phyloP scores from a whole-genome alignment of 2,113 vertebrate genomes.

The Pholis gunnellus region DNA sequence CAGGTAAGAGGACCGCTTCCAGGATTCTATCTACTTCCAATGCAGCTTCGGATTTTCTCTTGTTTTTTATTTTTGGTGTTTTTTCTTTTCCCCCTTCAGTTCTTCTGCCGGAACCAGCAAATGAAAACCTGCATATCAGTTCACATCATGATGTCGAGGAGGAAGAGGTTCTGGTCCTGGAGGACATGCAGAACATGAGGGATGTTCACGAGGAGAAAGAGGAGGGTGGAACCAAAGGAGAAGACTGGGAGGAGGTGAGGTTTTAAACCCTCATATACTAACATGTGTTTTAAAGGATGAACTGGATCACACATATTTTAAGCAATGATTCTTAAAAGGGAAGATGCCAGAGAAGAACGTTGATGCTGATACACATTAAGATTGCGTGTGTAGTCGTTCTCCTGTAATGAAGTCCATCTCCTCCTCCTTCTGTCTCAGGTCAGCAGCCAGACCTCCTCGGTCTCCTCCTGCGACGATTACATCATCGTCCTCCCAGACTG shows the following conservation, averaged over 20 bases:
- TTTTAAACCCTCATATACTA: not conserved
- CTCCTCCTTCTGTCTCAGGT: constrained; percentile 57
- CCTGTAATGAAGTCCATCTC: not conserved
- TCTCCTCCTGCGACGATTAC: constrained; percentile 93
- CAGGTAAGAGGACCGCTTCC: constrained; percentile 60
- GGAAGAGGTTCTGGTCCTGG: constrained; percentile 28
- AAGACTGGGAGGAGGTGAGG: constrained; percentile 90
- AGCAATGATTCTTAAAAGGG: not conserved
- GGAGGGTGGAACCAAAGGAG: constrained; percentile 70
- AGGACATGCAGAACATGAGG: constrained; percentile 20
- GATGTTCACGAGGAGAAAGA: constrained; percentile 63
- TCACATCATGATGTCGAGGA: constrained; percentile 32
- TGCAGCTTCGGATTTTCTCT: not conserved
- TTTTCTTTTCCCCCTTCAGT: constrained; percentile 14
- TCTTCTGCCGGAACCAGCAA: constrained; percentile 51
- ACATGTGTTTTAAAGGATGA: not conserved
- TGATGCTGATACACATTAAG: not conserved
- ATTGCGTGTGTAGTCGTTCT: not conserved
- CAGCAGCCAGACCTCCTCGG: constrained; percentile 91
- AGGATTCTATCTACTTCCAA: not conserved
- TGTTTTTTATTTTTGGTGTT: not conserved
- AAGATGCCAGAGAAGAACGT: not conserved
- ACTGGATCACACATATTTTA: not conserved
- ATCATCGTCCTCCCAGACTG: constrained; percentile 96
- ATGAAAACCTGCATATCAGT: constrained; percentile 54